Evolutionary conservation across 1,140 invertebrate genomes (phyloP).

Genomic region (Bursaphelenchus mucronatus): DNA sequence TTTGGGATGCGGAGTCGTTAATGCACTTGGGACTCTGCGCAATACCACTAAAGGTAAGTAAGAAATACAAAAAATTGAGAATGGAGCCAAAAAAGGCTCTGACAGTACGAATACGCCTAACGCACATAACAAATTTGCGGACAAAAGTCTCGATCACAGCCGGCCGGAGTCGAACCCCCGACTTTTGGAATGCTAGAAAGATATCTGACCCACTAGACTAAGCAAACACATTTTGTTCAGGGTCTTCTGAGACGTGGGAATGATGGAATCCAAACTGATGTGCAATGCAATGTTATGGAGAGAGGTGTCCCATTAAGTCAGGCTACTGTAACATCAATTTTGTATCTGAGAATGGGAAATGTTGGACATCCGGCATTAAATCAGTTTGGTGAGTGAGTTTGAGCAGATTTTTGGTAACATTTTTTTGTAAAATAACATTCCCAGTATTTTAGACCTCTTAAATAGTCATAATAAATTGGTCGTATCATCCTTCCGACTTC

Average conservation of each 20-base stretch:
- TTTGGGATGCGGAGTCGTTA: slow-evolving; percentile 52
- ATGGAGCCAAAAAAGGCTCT: slow-evolving; percentile 18
- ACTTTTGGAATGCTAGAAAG: not conserved
- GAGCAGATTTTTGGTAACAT: not conserved
- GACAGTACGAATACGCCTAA: slow-evolving; percentile 25
- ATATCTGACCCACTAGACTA: slow-evolving; percentile 1
- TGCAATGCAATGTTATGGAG: slow-evolving; percentile 44
- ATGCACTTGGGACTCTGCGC: slow-evolving; percentile 39
- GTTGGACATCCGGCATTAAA: slow-evolving; percentile 42
- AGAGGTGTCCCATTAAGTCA: slow-evolving; percentile 17
- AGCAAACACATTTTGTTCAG: slow-evolving; percentile 26
- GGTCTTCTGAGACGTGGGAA: slow-evolving; percentile 32
- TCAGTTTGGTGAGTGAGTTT: slow-evolving; percentile 31
- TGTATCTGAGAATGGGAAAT: slow-evolving; percentile 46
- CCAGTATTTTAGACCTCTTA: slow-evolving; percentile 9
- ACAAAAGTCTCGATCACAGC: not conserved
- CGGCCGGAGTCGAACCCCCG: not conserved
- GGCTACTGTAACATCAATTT: slow-evolving; percentile 21
- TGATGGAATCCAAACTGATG: slow-evolving; percentile 28
- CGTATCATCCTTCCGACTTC: slow-evolving; percentile 15
- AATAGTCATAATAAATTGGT: slow-evolving; percentile 23
- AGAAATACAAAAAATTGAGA: slow-evolving; percentile 2
- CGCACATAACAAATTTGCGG: not conserved
- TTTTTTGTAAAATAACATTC: slow-evolving; percentile 4
- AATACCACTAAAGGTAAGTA: slow-evolving; percentile 43